phyloP scores from a whole-genome alignment of 1,140 invertebrate genomes.

The Calliopsis andreniformis region DNA sequence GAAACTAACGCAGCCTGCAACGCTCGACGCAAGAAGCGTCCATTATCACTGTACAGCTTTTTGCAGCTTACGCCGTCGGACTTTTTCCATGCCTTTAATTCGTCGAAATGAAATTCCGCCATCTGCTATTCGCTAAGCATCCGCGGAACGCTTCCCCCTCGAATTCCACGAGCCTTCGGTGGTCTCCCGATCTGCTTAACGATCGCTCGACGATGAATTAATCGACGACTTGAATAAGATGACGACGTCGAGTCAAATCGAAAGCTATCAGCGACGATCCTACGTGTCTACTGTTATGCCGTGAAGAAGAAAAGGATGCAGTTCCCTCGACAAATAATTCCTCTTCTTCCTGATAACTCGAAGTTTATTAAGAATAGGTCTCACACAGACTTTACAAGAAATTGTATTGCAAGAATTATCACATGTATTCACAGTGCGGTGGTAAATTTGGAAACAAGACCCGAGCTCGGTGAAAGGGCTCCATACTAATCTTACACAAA shows the following conservation, averaged over 20 bases:
- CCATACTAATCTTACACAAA: too few relatives aligned
- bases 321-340: too few relatives aligned
- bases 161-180: neutral
- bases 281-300: too few relatives aligned
- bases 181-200: constrained; percentile 3
- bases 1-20: constrained; percentile 57
- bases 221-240: neutral
- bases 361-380: too few relatives aligned
- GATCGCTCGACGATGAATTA: constrained; percentile 20
- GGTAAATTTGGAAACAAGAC: too few relatives aligned
- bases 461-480: too few relatives aligned
- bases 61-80: neutral
- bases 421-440: too few relatives aligned
- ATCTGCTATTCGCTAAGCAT: neutral
- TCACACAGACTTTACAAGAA: too few relatives aligned
- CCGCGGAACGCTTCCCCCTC: neutral
- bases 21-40: constrained; percentile 53
- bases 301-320: too few relatives aligned
- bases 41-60: constrained; percentile 58
- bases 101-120: constrained; percentile 52
- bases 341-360: too few relatives aligned
- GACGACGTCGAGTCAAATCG: neutral
- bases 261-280: neutral
- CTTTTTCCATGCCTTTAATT: constrained; percentile 44
- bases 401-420: too few relatives aligned